Evolutionary conservation across 2,888 invertebrate species (phyloP).

Genomic region (Tenthredo notha): DNA sequence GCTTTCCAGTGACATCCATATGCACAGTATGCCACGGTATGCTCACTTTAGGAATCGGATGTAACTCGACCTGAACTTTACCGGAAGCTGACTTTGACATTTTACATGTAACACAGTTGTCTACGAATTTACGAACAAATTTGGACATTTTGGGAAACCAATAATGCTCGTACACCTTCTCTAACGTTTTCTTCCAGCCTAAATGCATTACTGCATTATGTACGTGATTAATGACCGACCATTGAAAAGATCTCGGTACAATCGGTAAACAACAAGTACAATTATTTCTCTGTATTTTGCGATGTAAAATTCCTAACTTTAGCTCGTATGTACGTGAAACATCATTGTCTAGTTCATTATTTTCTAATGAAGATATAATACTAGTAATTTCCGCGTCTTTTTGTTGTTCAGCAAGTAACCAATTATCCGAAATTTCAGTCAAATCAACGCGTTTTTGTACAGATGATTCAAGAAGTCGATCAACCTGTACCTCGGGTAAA

Average conservation of each 20-base stretch:
- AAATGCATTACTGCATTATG: too few relatives aligned
- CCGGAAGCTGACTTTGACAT: too few relatives aligned
- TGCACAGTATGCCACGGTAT: too few relatives aligned
- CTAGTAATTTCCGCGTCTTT: slow-evolving; percentile 54
- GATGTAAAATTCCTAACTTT: slow-evolving; percentile 51
- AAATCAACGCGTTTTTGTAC: slow-evolving; percentile 5
- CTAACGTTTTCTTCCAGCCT: too few relatives aligned
- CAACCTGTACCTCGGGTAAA: not conserved
- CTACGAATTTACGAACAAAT: too few relatives aligned
- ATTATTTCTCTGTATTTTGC: slow-evolving; percentile 61
- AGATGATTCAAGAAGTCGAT: not conserved
- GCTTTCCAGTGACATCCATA: too few relatives aligned
- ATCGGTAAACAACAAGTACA: slow-evolving; percentile 47
- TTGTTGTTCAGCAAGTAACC: slow-evolving; percentile 58
- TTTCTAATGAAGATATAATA: slow-evolving; percentile 50
- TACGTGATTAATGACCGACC: slow-evolving; percentile 56
- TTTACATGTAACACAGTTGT: too few relatives aligned
- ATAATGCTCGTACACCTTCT: too few relatives aligned
- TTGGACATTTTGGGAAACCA: too few relatives aligned
- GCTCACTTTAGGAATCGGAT: slow-evolving; percentile 70
- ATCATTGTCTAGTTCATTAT: slow-evolving; percentile 40
- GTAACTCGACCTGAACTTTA: slow-evolving; percentile 61
- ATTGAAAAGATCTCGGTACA: slow-evolving; percentile 53
- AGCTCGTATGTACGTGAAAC: slow-evolving; percentile 55
- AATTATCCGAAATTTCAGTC: slow-evolving; percentile 52